phyloP scores from a whole-genome alignment of 2,797 vertebrate species.

The Siniperca scherzeri region DNA sequence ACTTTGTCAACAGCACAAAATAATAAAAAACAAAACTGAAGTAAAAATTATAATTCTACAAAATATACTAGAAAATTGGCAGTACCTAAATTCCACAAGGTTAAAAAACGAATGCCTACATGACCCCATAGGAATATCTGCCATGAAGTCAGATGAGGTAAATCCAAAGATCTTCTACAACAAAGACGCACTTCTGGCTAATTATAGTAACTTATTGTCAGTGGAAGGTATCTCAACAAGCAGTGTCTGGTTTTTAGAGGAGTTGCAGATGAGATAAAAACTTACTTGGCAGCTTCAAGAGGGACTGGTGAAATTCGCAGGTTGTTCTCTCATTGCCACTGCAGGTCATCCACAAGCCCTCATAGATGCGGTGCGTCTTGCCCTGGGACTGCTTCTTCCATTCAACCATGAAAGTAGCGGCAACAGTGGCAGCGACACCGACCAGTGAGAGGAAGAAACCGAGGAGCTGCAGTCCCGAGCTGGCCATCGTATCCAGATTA shows the following conservation, averaged over 20 bases:
- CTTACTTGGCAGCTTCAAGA: slow-evolving; percentile 75
- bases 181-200: slow-evolving; percentile 26
- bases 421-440: slow-evolving; percentile 84
- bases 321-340: slow-evolving; percentile 25
- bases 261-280: slow-evolving; percentile 26
- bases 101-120: not conserved
- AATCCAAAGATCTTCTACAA: slow-evolving; percentile 3
- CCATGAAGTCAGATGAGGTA: not conserved
- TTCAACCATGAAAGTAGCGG: slow-evolving; percentile 75
- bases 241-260: slow-evolving; percentile 24
- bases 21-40: not conserved
- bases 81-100: not conserved
- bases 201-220: slow-evolving; percentile 31
- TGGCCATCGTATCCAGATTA: slow-evolving; percentile 85
- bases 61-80: not conserved
- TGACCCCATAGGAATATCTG: not conserved
- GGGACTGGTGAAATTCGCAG: slow-evolving; percentile 65
- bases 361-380: slow-evolving; percentile 25
- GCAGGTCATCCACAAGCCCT: slow-evolving; percentile 82
- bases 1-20: not conserved
- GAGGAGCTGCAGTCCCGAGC: slow-evolving; percentile 89
- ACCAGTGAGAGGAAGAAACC: slow-evolving; percentile 88
- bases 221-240: slow-evolving; percentile 45
- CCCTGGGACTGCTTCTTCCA: slow-evolving; percentile 74
- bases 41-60: not conserved